phyloP scores from a whole-genome alignment of 2,888 invertebrate genomes.

The Harpalus rubripes region DNA sequence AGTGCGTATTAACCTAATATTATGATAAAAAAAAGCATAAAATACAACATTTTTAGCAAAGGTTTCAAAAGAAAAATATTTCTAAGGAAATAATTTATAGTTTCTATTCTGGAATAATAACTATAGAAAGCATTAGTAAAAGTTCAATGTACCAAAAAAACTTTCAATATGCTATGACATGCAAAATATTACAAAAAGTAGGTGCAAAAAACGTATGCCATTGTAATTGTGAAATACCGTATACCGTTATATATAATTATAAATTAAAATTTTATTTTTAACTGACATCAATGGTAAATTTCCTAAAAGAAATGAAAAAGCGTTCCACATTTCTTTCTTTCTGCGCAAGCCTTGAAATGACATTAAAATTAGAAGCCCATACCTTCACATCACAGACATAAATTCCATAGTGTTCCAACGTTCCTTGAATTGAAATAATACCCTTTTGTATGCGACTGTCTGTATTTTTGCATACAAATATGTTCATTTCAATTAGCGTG shows the following conservation, averaged over 20 bases:
- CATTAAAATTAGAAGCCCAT: background rate
- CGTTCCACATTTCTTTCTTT: background rate
- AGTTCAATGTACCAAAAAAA: constrained; percentile 27
- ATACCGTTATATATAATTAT: background rate
- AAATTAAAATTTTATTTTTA: background rate
- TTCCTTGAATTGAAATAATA: background rate
- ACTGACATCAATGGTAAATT: background rate
- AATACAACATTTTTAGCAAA: constrained; percentile 40
- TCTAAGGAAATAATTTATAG: constrained; percentile 28
- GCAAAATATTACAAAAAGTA: constrained; percentile 4
- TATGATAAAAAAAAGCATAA: constrained; percentile 33
- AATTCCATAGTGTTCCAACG: background rate
- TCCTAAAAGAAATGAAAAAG: background rate
- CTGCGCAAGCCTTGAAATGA: background rate
- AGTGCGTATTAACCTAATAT: constrained; percentile 23
- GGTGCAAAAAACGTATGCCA: background rate
- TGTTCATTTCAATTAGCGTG: background rate
- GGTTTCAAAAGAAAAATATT: constrained; percentile 13
- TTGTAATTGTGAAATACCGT: background rate
- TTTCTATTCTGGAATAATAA: background rate
- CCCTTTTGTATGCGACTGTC: background rate
- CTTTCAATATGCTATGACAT: background rate
- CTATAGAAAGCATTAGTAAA: constrained; percentile 5
- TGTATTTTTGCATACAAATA: constrained; percentile 17
- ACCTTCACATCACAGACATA: background rate